Conservation (phyloP, 2,113 vertebrate species). For the Ciconia stormi region DNA sequence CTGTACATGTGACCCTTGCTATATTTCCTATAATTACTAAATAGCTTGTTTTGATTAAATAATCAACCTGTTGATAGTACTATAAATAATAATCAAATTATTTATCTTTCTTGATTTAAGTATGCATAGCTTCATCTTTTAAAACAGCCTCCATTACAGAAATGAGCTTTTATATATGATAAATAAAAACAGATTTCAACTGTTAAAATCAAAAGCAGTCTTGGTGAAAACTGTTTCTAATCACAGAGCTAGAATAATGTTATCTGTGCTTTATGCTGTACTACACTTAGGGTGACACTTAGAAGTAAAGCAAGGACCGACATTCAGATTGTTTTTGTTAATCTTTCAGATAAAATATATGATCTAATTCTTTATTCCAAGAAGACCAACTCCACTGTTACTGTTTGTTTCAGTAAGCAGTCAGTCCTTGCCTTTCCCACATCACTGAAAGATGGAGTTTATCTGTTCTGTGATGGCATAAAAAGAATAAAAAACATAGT, state of each 20-base stretch:
- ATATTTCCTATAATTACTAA: constrained; percentile 29
- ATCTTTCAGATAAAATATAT: not conserved
- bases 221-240: not conserved
- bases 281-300: not conserved
- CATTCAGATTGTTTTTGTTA: not conserved
- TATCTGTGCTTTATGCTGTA: not conserved
- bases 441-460: not conserved
- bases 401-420: not conserved
- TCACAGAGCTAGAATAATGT: not conserved
- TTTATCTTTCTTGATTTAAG: constrained; percentile 30
- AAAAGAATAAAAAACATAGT: not conserved
- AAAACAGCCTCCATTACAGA: constrained; percentile 28
- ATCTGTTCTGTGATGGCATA: not conserved
- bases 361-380: not conserved
- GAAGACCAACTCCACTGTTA: not conserved
- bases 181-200: constrained; percentile 30
- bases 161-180: constrained; percentile 8
- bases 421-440: not conserved
- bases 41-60: constrained; percentile 20
- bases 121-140: constrained; percentile 37
- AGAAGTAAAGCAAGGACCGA: not conserved
- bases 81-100: constrained; percentile 19
- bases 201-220: not conserved
- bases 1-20: constrained; percentile 10
- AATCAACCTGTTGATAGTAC: not conserved